Evolutionary conservation across 2,888 invertebrate species (phyloP), one percentile per base, ranked within the genome.

Genomic region (Helleia helle): DNA sequence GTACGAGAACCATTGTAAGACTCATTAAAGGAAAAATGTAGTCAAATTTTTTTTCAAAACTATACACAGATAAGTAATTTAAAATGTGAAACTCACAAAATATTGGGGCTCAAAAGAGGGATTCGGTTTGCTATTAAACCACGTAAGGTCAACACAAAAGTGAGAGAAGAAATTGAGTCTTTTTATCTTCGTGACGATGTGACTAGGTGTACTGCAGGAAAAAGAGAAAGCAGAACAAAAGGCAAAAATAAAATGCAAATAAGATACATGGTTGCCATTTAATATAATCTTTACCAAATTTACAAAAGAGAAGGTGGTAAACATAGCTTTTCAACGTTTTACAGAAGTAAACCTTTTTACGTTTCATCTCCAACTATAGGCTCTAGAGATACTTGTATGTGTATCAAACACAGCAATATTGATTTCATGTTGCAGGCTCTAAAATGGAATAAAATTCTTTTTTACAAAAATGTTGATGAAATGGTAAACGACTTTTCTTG

Each of bases 351-450:
- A 18, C 24, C 38, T 6, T 38, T 38, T 29, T 39, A 29, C 13
- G 29, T 39, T 29, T 29, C 39, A 22, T 30, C 28, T 22, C 38
- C 38, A 15, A 18, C 14, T 29, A 13, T 12, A 22, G 24, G 6
- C 7, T 11, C 24, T 12, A 29, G 38, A 29, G 22, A 39, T 29
- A 39, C 38, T 7, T 39, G 29, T 29, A 29, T 39, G 29, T 39
- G 38, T 15, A 39, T 39, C 7, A 39, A 39, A 14, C 29, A 39
- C 22, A 39, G 38, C 29, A 39, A 39, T 12, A 39, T 39, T 11
- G 29, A 30, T 7, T 29, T 39, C 11, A 29, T 39, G 7, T 29
- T 38, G 9, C 6, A 8, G 11, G 28, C 38, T 15, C 14, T 30
- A 12, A 39, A 39, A 29, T 12, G 3, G 5, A 29, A 39, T 13